phyloP scores from a whole-genome alignment of 2,113 vertebrate species.

The Rhineura floridana region DNA sequence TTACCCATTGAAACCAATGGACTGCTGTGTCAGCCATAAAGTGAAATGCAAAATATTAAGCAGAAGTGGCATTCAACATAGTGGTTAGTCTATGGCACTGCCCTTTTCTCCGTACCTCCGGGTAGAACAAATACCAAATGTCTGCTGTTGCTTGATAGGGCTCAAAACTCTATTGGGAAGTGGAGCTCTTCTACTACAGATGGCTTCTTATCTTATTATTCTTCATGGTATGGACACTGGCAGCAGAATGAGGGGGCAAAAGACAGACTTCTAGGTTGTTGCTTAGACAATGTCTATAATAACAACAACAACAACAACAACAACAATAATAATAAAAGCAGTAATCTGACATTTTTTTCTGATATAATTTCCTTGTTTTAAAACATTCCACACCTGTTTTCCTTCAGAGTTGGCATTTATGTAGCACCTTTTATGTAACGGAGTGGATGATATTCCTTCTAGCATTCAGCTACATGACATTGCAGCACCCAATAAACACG shows the following conservation, averaged over 20 bases:
- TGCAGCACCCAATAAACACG: too few relatives aligned
- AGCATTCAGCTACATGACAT: too few relatives aligned
- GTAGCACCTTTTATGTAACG: background rate
- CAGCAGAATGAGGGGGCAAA: background rate
- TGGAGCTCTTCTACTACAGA: background rate
- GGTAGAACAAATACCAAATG: background rate
- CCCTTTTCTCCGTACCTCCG: background rate
- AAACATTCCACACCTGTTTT: background rate
- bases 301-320: too few relatives aligned
- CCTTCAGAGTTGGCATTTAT: background rate
- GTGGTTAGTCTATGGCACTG: background rate
- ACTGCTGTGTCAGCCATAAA: too few relatives aligned
- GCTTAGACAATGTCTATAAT: background rate
- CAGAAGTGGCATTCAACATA: background rate
- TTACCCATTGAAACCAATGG: too few relatives aligned
- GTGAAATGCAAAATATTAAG: too few relatives aligned
- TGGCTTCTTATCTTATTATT: background rate
- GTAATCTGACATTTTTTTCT: background rate
- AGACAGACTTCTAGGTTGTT: background rate
- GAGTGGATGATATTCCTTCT: background rate
- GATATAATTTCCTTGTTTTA: background rate
- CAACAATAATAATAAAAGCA: background rate
- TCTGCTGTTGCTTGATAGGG: background rate
- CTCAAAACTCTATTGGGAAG: background rate
- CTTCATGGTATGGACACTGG: background rate